Evolutionary conservation across 2,113 vertebrate species (phyloP), one percentile per base, ranked within the genome.

Genomic region (Sigmodon hispidus): DNA sequence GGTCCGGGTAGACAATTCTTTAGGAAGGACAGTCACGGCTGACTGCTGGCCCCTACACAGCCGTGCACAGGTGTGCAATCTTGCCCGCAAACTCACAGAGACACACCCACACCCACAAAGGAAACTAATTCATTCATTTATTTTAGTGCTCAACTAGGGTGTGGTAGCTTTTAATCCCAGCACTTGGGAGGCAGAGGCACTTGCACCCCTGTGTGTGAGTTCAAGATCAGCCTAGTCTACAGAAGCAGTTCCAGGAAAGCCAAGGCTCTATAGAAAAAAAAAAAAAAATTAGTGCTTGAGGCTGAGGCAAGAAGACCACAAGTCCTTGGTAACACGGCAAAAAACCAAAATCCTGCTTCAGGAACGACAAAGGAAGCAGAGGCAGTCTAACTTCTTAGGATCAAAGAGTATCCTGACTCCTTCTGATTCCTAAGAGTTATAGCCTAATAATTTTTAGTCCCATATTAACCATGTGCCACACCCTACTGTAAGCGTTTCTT

Each of bases 321-420:
- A 59, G 55, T 57, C 79, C 24, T 40, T n/a, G 22, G 22, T 83
- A 40, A 83, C 80, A 5, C 17, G 15, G 80, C 40, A 59, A 31
- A 63, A 61, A 45, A 19, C 40, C 40, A 55, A 75, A 72, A 1
- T 12, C 12, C 21, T n/a, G 7, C 9, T 16, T 77, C 45, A 63
- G 43, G 31, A 59, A 73, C 80, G 63, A 43, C 45, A 83, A 72
- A 59, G 81, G 83, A 45, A 70, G 8, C 69, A 26, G 24, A 84
- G 55, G n/a, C n/a, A n/a, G n/a, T n/a, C n/a, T n/a, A n/a, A n/a
- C n/a, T n/a, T n/a, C n/a, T 88, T 86, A 16, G 59, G 85, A 77
- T 91, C 40, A 87, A 87, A 94, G 40, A 43, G 59, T 92, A 55
- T 77, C 94, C 73, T 55, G 72, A 73, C 93, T 96, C 48, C 24